Evolutionary conservation across 2,113 vertebrate genomes (phyloP), one percentile per base, ranked within the genome.

Genomic region (Balaenoptera acutorostrata): DNA sequence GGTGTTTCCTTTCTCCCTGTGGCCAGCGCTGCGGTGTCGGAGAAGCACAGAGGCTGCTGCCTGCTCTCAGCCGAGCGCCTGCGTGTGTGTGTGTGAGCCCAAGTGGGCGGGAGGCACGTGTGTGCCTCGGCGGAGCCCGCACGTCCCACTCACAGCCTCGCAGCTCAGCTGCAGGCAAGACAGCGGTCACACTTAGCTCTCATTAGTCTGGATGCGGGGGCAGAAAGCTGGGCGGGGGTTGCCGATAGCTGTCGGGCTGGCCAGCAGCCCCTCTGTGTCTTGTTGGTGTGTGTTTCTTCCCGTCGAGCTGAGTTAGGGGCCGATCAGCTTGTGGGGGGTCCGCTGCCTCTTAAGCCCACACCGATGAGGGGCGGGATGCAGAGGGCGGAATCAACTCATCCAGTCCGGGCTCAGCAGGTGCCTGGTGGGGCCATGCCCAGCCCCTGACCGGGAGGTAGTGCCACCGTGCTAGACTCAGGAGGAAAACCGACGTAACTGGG

Each of bases 201-300:
- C n/a, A 9, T 93, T 72, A n/a, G 63, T 69, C 82, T 85, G 52
- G n/a, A 52, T 87, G 94, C 90, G 96, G 68, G 96, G 97, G 63
- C 95, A 61, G 84, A 20, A 0, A 2, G 5, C 72, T 97, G 90
- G 89, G 2, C 1, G 8, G 91, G 96, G 91, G 68, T 80, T 55
- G 72, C 63, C 69, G 93, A 13, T 25, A n/a, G 84, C 86, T 74
- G 71, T 75, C 18, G 3, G 92, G 0, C 13, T 21, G 13, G 10
- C 97, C 46, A 64, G 36, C 49, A 36, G 82, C 61, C 90, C 33
- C 13, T 52, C 75, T 27, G 18, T 20, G 29, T 80, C 88, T 91
- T 75, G 9, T 75, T n/a, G 63, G 69, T 77, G 46, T 84, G 36
- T 94, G 46, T 59, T 93, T 94, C 78, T 59, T 95, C 29, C 33